Evolutionary conservation across 1,140 invertebrate species (phyloP), one percentile per base, ranked within the genome.

Genomic region (Trinorchestia longiramus): DNA sequence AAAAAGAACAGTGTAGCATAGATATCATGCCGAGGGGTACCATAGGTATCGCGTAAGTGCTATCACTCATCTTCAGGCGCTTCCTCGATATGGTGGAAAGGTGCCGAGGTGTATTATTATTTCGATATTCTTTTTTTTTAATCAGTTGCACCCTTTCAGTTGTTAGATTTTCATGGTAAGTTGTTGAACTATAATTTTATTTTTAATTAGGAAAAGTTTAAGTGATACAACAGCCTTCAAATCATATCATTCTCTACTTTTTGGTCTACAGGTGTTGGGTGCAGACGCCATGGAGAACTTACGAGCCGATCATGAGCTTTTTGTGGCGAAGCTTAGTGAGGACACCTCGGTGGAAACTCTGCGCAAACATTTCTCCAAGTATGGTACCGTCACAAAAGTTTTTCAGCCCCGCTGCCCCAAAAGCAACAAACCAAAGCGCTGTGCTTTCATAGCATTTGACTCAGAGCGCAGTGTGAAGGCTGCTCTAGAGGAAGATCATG

Each of bases 351-450:
- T 43, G 92, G 40, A 45, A n/a, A 45, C 43, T 42, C 19, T 94
- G 92, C 92, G 44, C 92, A 40, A 94, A 36, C 92, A 94, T 40
- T 94, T 94, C 92, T 94, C 92, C 92, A 94, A 94, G 43, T 94
- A 94, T 43, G 92, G 92, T 36, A 94, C 43, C 0, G 44, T 94
- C 8, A 94, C 44, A 6, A 45, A 40, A 19, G 92, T 94, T 40
- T 94, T 94, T 44, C 92, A 94, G 92, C 92, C 92, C 44, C 92
- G 92, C 44, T 94, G 92, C 92, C 92, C 92, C 92, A 94, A 94
- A 40, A 94, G 43, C 19, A 47, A 47, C 43, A 94, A 45, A 40
- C 92, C 92, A 11, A 94, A 94, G 92, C 92, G 40, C 40, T 43
- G 43, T 45, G 92, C 92, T 94, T 94, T 94, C 47, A 36, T 94